Evolutionary conservation across 2,797 vertebrate genomes (phyloP).

Genomic region (Apogon talboti): DNA sequence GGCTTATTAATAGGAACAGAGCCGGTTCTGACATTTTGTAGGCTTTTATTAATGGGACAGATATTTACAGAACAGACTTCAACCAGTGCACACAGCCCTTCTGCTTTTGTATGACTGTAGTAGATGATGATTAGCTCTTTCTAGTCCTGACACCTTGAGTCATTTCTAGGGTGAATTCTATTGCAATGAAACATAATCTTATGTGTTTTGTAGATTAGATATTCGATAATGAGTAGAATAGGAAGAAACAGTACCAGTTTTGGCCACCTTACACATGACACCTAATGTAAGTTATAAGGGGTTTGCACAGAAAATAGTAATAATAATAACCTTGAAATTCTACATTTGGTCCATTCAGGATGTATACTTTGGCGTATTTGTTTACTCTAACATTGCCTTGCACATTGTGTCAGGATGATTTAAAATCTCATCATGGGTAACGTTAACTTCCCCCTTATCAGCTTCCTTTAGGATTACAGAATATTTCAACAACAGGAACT

Average conservation of each 20-base stretch:
- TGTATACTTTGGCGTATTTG: constrained; percentile 1
- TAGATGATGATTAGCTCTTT: background rate
- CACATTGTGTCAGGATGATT: background rate
- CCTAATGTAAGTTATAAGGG: background rate
- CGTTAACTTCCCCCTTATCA: constrained; percentile 11
- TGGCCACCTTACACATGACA: background rate
- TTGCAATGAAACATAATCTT: background rate
- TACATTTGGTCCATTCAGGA: background rate
- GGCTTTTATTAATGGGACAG: constrained; percentile 21
- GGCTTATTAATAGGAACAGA: constrained; percentile 42
- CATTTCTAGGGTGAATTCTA: constrained; percentile 1
- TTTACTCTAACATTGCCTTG: constrained; percentile 1
- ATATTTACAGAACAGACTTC: constrained; percentile 8
- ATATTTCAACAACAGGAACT: background rate
- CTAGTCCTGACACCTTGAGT: background rate
- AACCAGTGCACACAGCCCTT: background rate
- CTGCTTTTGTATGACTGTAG: background rate
- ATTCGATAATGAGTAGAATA: background rate
- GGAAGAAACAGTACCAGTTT: no score
- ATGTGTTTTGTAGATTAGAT: no score
- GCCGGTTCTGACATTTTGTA: constrained; percentile 22
- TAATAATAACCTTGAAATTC: background rate
- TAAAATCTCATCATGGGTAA: background rate
- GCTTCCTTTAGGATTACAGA: background rate
- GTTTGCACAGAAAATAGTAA: background rate